A percentile compares a stretch with the other conserved stretches of the same genome.
Conservation (phyloP, 2,797 vertebrate species). For the Melanotaenia maccullochi region DNA sequence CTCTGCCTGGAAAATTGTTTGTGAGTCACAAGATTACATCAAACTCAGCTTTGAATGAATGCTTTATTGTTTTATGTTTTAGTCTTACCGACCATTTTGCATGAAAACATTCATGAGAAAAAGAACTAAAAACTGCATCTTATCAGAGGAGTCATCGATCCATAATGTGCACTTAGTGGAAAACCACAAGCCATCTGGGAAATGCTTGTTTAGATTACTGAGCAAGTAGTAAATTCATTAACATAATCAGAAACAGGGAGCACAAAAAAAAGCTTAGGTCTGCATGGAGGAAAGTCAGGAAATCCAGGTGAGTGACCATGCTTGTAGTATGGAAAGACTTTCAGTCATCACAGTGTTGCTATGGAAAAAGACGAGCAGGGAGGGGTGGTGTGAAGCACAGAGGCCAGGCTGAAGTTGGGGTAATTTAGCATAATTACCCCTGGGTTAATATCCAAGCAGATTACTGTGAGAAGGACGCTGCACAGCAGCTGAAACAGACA, state of each 20-base stretch:
- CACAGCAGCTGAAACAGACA: conserved; percentile 25
- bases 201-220: conserved; percentile 11
- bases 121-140: conserved; percentile 6
- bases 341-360: conserved; percentile 16
- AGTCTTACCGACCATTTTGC: neutral
- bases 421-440: conserved; percentile 76
- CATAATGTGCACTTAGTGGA: neutral
- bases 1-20: neutral
- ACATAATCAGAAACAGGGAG: neutral
- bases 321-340: conserved; percentile 8
- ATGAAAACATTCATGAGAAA: conserved; percentile 8
- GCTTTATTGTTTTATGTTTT: neutral
- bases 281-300: conserved; percentile 14
- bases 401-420: conserved; percentile 54
- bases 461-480: conserved; percentile 54
- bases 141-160: conserved; percentile 22
- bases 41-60: neutral
- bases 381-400: conserved; percentile 11
- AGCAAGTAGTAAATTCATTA: neutral
- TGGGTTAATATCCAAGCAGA: conserved; percentile 78
- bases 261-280: neutral
- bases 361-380: conserved; percentile 21
- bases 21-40: neutral
- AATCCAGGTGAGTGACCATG: conserved; percentile 37
- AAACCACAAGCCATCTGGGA: neutral